Percentiles rank a stretch among this genome's conserved stretches.
phyloP scores from a whole-genome alignment of 2,113 vertebrate species.

The Tauraco erythrolophus region DNA sequence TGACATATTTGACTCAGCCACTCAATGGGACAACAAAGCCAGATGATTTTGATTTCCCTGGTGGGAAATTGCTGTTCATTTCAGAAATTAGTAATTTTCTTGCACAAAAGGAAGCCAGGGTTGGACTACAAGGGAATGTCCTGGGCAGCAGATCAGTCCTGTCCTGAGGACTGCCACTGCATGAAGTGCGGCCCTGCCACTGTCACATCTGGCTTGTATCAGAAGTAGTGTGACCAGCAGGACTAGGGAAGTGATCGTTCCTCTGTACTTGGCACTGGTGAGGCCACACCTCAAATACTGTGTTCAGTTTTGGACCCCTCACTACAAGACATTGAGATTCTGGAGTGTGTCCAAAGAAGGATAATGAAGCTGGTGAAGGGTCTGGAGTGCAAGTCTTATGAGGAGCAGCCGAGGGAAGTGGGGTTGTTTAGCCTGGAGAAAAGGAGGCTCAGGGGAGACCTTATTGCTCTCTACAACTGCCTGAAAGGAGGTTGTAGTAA shows the following conservation, averaged over 20 bases:
- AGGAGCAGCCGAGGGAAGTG: no score
- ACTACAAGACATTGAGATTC: no score
- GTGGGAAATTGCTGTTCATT: not conserved
- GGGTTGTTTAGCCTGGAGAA: no score
- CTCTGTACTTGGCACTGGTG: not conserved
- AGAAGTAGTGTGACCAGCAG: not conserved
- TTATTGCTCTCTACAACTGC: no score
- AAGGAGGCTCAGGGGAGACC: no score
- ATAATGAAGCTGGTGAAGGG: no score
- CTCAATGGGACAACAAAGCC: not conserved
- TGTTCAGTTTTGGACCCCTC: no score
- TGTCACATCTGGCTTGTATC: not conserved
- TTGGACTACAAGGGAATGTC: not conserved
- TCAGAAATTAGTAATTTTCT: not conserved
- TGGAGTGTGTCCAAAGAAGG: no score
- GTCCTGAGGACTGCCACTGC: fast-evolving
- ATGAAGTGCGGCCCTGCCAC: not conserved
- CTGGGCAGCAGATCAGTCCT: not conserved
- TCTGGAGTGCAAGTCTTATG: no score
- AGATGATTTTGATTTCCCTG: not conserved
- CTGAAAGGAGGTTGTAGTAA: no score
- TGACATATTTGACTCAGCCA: not conserved
- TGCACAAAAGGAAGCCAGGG: not conserved
- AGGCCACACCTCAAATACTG: not conserved
- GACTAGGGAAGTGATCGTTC: not conserved